phyloP scores from a whole-genome alignment of 2,888 invertebrate genomes.

The Drosophila neotestacea region DNA sequence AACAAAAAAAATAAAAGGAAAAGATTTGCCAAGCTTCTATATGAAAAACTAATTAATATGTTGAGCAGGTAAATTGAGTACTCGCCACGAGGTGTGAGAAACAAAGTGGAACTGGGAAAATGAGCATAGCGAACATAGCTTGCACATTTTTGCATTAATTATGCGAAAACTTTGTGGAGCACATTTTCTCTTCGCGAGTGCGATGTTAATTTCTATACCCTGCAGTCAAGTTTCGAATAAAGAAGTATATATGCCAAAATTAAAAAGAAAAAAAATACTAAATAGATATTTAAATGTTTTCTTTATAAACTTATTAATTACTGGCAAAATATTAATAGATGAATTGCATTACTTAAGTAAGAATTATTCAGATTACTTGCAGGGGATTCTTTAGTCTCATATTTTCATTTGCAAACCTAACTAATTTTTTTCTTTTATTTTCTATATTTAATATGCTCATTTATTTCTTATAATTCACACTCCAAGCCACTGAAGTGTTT shows the following conservation, averaged over 20 bases:
- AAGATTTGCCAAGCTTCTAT: slow-evolving; percentile 15
- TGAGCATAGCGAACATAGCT: slow-evolving; percentile 51
- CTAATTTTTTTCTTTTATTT: neutral
- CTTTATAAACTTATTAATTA: too few relatives aligned
- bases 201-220: slow-evolving; percentile 31
- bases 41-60: slow-evolving; percentile 77
- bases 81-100: neutral
- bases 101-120: slow-evolving; percentile 23
- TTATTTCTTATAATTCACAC: slow-evolving; percentile 58
- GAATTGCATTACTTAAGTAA: neutral
- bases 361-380: too few relatives aligned
- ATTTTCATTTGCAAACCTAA: neutral
- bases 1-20: neutral
- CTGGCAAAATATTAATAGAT: too few relatives aligned
- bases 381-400: slow-evolving; percentile 5
- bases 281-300: neutral
- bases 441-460: slow-evolving; percentile 31
- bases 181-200: slow-evolving; percentile 33
- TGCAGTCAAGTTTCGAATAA: neutral
- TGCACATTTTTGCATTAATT: slow-evolving; percentile 75
- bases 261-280: neutral
- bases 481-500: slow-evolving; percentile 22
- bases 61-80: slow-evolving; percentile 54
- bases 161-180: slow-evolving; percentile 68
- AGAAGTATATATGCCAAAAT: neutral